phyloP scores from a whole-genome alignment of 1,140 invertebrate species.

The Ooceraea biroi region DNA sequence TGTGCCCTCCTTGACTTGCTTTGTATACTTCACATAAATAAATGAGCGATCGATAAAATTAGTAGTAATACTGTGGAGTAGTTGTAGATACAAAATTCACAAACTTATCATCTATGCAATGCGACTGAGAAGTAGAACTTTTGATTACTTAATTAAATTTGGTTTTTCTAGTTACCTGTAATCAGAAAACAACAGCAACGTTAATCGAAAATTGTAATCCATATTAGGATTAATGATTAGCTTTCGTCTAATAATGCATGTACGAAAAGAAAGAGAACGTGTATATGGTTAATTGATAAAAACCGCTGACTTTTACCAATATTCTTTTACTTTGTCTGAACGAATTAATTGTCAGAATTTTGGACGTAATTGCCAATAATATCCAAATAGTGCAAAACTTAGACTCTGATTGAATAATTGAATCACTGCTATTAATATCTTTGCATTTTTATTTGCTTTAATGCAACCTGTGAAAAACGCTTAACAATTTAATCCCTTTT shows the following conservation, averaged over 20 bases:
- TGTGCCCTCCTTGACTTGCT: too few relatives aligned
- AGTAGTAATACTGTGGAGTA: too few relatives aligned
- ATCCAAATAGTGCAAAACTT: background rate
- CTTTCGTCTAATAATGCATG: background rate
- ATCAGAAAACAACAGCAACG: background rate
- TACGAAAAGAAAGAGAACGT: background rate
- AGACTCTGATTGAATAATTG: background rate
- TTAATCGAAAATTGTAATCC: background rate
- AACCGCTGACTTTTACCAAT: background rate
- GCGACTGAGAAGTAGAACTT: too few relatives aligned
- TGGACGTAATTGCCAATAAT: background rate
- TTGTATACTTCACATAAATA: too few relatives aligned
- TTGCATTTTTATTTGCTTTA: background rate
- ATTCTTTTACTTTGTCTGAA: background rate
- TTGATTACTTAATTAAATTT: background rate
- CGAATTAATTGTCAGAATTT: constrained; percentile 8
- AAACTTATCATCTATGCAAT: too few relatives aligned
- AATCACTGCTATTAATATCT: background rate
- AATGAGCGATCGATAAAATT: too few relatives aligned
- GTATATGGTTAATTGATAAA: background rate
- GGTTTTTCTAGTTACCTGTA: background rate
- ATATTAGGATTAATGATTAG: constrained; percentile 5
- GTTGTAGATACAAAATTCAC: too few relatives aligned
- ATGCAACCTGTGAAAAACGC: background rate
- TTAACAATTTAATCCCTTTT: background rate